Evolutionary conservation across 1,140 invertebrate genomes (phyloP).

Genomic region (Drosophila kanapiae): DNA sequence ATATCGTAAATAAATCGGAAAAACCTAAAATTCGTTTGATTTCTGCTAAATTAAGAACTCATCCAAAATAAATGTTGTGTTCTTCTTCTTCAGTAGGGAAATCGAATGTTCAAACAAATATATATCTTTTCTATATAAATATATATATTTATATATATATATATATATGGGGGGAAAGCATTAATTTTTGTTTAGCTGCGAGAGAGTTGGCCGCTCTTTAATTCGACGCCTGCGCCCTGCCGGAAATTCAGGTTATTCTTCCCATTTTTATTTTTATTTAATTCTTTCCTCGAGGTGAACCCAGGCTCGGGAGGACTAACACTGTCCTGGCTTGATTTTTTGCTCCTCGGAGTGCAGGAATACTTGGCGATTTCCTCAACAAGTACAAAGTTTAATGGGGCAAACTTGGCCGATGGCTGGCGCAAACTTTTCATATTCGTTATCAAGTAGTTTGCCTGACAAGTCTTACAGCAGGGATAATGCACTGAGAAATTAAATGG

Average conservation of each 20-base stretch:
- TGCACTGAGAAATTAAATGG: not conserved
- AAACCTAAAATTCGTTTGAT: slow-evolving; percentile 26
- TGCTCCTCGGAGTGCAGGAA: slow-evolving; percentile 17
- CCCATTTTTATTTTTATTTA: not conserved
- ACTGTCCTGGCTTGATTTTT: slow-evolving; percentile 26
- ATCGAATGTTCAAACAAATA: not conserved
- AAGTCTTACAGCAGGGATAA: slow-evolving; percentile 2
- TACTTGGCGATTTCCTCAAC: slow-evolving; percentile 51
- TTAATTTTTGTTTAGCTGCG: slow-evolving; percentile 11
- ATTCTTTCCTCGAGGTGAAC: not conserved
- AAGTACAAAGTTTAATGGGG: slow-evolving; percentile 51
- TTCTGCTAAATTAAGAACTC: slow-evolving; percentile 31
- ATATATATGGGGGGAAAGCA: slow-evolving; percentile 20
- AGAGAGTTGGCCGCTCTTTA: slow-evolving; percentile 33
- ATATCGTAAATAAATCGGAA: slow-evolving; percentile 37
- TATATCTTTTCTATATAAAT: not conserved
- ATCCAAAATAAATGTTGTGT: slow-evolving; percentile 11
- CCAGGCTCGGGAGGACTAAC: slow-evolving; percentile 5
- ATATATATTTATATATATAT: not conserved
- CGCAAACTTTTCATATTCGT: slow-evolving; percentile 28
- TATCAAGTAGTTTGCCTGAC: slow-evolving; percentile 25
- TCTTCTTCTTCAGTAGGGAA: not conserved
- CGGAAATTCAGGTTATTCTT: slow-evolving; percentile 23
- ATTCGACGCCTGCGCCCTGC: slow-evolving; percentile 40
- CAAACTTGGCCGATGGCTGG: slow-evolving; percentile 28